Conservation (phyloP, 2,888 invertebrate species). For the Ophion costatus region DNA sequence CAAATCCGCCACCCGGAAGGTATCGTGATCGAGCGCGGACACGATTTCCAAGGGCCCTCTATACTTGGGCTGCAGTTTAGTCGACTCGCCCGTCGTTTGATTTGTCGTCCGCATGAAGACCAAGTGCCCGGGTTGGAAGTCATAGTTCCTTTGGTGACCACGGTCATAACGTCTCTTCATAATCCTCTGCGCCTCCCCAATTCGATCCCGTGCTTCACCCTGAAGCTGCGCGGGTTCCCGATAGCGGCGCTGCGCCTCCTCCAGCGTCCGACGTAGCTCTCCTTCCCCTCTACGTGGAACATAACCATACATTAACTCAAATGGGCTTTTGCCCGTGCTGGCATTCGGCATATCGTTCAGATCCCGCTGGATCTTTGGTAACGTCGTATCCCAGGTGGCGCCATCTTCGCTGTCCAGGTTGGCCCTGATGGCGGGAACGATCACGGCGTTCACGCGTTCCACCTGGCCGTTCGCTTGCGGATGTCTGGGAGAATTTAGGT, state of each 20-base stretch:
- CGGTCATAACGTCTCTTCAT: constrained; percentile 44
- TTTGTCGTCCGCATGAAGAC: constrained; percentile 36
- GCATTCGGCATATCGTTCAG: constrained; percentile 63
- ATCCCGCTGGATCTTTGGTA: constrained; percentile 49
- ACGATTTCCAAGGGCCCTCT: too few relatives aligned
- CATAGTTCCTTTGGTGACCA: neutral
- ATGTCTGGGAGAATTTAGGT: constrained; percentile 2
- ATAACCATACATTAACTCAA: constrained; percentile 61
- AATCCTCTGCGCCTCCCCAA: neutral
- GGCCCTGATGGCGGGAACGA: constrained; percentile 52
- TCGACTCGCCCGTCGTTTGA: constrained; percentile 35
- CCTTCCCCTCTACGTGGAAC: constrained; percentile 30
- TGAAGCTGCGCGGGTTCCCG: constrained; percentile 4
- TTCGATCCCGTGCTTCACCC: constrained; percentile 7
- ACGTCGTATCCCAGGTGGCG: neutral
- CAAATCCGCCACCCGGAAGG: too few relatives aligned
- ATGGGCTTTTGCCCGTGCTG: constrained; percentile 63
- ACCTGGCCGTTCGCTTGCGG: constrained; percentile 65
- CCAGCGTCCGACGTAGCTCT: neutral
- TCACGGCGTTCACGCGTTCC: constrained; percentile 57
- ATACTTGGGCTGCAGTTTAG: too few relatives aligned
- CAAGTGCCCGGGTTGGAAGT: constrained; percentile 13
- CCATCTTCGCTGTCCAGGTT: constrained; percentile 38
- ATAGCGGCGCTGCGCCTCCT: neutral
- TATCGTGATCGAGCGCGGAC: too few relatives aligned